Base-by-base conservation (phyloP, 92 coral and sea anemone species). In the Umimayanthus chanpuru region DNA sequence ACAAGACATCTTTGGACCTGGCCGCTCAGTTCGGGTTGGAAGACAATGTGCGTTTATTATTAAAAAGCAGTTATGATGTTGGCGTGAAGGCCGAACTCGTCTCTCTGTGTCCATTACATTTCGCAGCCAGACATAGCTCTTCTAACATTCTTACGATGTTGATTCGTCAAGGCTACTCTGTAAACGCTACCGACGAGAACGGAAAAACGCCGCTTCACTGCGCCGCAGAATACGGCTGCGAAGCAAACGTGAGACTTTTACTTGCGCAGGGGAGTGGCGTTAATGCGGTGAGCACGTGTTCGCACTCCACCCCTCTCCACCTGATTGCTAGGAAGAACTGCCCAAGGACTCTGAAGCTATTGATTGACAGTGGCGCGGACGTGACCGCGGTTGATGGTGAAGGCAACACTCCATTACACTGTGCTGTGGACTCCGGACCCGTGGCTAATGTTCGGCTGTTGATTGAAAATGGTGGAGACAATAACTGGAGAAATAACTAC, bases 281-380 rank as follows among this genome's bases (percentile, higher is more conserved):
- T 43, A 83, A 83, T 16, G 87, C 78, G 9, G 79, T 83, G 39
- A 83, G 66, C 38, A 29, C 77, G 43, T 26, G 68, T 50, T 83
- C 47, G 14, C 66, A 6, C 28, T 83, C 87, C 76, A 83, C 87
- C 30, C 77, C 87, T 39, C 87, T 83, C 14, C 87, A 83, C 41
- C 66, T 83, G 25, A 43, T 68, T 47, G 87, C 78, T 7, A 83
- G 87, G 66, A 68, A 71, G 29, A 83, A 83, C 87, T 71, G 87
- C 68, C 87, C 78, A 15, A 44, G 15, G 49, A 8, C 87, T 44
- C 55, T 83, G 28, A 78, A 47, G 67, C 38, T 67, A 47, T 32
- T 83, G 78, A 83, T 83, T 67, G 79, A 83, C 21, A 70, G n/a
- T 70, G 87, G 87, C 14, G 87, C 87, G 29, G 76, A 70, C n/a